Percentiles rank a stretch among this genome's conserved stretches.
phyloP scores from a whole-genome alignment of 2,797 vertebrate genomes.

The Paratrypauchen microcephalus region DNA sequence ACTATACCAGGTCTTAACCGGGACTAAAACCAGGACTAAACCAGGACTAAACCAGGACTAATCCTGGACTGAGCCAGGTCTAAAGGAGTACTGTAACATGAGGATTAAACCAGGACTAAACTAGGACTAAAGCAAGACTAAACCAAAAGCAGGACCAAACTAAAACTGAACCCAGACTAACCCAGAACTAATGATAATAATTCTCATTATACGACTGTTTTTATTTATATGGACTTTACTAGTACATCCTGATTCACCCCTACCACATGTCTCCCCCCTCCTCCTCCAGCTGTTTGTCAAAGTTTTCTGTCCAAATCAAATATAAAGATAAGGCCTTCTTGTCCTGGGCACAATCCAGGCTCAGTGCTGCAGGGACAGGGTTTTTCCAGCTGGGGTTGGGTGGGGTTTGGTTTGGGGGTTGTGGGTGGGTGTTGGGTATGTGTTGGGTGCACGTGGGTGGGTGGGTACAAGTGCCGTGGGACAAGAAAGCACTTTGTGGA shows the following conservation, averaged over 20 bases:
- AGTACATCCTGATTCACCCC: too few species aligned
- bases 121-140: background rate
- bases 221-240: too few species aligned
- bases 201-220: too few species aligned
- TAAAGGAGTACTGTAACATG: background rate
- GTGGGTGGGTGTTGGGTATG: too few species aligned
- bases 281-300: conserved; percentile 24
- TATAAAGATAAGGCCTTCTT: conserved; percentile 55
- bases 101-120: background rate
- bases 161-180: background rate
- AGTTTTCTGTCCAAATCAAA: conserved; percentile 53
- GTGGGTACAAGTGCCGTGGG: conserved; percentile 34
- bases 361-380: conserved; percentile 48
- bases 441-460: conserved; percentile 21
- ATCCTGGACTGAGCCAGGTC: background rate
- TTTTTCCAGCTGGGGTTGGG: conserved; percentile 49
- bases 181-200: too few species aligned
- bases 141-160: background rate
- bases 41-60: background rate
- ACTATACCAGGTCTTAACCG: background rate
- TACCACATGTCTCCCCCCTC: background rate
- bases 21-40: background rate
- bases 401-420: background rate
- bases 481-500: conserved; percentile 74
- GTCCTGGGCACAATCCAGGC: conserved; percentile 52